Percentiles rank a stretch among this genome's conserved stretches.
Conservation (phyloP, 1,140 invertebrate species). For the Cotesia glomerata region DNA sequence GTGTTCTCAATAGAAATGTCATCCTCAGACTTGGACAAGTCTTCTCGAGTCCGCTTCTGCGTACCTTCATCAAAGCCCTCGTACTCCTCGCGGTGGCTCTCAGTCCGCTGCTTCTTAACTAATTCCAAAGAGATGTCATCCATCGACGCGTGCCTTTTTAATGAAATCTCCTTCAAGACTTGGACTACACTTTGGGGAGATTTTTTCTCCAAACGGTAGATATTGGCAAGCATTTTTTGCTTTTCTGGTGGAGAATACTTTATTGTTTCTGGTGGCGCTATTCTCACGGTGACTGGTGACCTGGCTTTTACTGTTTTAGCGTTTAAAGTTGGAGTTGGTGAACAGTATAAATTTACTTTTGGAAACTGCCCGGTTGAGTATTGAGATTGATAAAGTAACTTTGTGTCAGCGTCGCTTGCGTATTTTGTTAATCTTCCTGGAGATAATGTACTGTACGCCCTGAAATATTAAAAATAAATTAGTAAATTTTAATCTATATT, state of each 20-base stretch:
- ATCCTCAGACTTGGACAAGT: constrained; percentile 54
- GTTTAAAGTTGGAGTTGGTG: constrained; percentile 53
- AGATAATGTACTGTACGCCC: constrained; percentile 54
- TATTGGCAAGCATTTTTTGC: constrained; percentile 41
- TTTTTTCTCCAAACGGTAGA: constrained; percentile 30
- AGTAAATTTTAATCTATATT: too few species aligned
- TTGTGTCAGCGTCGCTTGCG: constrained; percentile 52
- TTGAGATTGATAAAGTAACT: constrained; percentile 54
- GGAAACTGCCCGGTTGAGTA: constrained; percentile 59
- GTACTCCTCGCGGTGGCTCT: constrained; percentile 42
- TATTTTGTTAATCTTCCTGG: constrained; percentile 60
- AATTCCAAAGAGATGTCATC: constrained; percentile 53
- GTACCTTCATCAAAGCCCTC: constrained; percentile 56
- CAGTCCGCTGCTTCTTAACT: constrained; percentile 57
- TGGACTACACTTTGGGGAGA: constrained; percentile 33
- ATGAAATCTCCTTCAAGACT: constrained; percentile 51
- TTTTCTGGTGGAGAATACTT: constrained; percentile 46
- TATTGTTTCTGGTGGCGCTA: constrained; percentile 50
- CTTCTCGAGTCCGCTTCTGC: constrained; percentile 55
- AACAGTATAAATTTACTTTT: constrained; percentile 55
- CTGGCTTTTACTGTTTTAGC: constrained; percentile 44
- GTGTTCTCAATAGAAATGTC: constrained; percentile 48
- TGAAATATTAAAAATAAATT: constrained; percentile 35
- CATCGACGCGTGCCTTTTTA: constrained; percentile 57
- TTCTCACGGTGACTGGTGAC: constrained; percentile 53